Conservation (phyloP, 2,888 invertebrate species). For the Eristalinus sepulchralis region DNA sequence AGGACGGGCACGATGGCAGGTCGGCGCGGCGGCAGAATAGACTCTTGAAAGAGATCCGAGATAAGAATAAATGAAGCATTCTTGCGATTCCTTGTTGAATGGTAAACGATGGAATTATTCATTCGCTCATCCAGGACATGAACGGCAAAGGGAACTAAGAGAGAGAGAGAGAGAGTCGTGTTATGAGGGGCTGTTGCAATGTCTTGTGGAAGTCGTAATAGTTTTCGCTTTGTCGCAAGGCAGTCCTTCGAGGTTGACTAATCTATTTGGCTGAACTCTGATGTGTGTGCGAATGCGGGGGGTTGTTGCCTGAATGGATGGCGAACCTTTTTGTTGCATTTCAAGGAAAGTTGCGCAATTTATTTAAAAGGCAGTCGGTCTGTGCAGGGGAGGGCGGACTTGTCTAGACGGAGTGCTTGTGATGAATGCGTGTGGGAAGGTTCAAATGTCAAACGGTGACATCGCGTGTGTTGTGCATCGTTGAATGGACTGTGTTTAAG, state of each 20-base stretch:
- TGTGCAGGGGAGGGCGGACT: background rate
- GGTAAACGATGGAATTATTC: constrained; percentile 30
- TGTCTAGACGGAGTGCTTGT: constrained; percentile 47
- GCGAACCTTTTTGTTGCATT: background rate
- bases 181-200: background rate
- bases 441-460: constrained; percentile 5
- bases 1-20: background rate
- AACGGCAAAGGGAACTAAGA: background rate
- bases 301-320: constrained; percentile 9
- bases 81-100: constrained; percentile 28
- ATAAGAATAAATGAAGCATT: constrained; percentile 52
- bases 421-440: background rate
- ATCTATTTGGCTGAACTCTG: background rate
- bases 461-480: background rate
- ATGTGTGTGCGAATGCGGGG: background rate
- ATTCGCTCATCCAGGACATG: constrained; percentile 22
- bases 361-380: constrained; percentile 3
- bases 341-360: constrained; percentile 35
- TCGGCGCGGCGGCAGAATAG: background rate
- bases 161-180: background rate
- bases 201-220: constrained; percentile 5
- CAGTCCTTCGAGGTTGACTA: constrained; percentile 10
- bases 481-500: background rate
- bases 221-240: background rate
- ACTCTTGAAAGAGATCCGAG: constrained; percentile 50